Conservation (phyloP, 1,140 invertebrate species). For the Drosophila triauraria region DNA sequence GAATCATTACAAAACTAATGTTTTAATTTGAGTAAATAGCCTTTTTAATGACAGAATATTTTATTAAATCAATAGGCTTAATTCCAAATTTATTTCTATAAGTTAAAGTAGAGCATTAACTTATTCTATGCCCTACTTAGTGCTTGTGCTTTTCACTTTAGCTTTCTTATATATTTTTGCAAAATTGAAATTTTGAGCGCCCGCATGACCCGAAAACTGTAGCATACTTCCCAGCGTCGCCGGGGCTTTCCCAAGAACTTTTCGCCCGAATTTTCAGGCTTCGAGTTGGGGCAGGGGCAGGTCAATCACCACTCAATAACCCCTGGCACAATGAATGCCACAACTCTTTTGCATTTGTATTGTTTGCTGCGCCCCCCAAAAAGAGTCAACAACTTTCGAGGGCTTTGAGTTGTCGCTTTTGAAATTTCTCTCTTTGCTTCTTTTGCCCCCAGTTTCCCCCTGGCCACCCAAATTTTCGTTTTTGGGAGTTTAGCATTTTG, state of each 20-base stretch:
- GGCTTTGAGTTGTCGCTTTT: slow-evolving; percentile 47
- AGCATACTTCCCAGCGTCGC: slow-evolving; percentile 62
- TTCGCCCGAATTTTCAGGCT: slow-evolving; percentile 1
- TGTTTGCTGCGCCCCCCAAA: slow-evolving; percentile 20
- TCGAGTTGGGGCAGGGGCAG: slow-evolving; percentile 9
- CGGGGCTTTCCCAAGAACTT: slow-evolving; percentile 1
- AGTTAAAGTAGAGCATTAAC: neutral
- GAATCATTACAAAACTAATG: neutral
- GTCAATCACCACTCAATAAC: slow-evolving; percentile 73
- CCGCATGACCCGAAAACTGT: slow-evolving; percentile 41
- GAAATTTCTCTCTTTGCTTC: slow-evolving; percentile 27
- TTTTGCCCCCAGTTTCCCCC: slow-evolving; percentile 6
- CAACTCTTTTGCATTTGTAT: slow-evolving; percentile 54
- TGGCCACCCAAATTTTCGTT: slow-evolving; percentile 9
- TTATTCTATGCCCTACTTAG: neutral
- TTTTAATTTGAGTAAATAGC: neutral
- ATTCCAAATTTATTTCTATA: too few species aligned
- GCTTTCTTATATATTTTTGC: slow-evolving; percentile 15
- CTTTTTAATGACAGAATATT: too few species aligned
- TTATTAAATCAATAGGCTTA: neutral
- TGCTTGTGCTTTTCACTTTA: neutral
- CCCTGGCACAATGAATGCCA: slow-evolving; percentile 40
- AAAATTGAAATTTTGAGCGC: slow-evolving; percentile 36
- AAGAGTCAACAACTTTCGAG: slow-evolving; percentile 46
- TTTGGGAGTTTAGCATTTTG: slow-evolving; percentile 50